These are phyloP conservation scores for Platerodrilus igneus DNA, from an alignment of 2,888 invertebrate species.

Conservation along the genomic window DNA sequence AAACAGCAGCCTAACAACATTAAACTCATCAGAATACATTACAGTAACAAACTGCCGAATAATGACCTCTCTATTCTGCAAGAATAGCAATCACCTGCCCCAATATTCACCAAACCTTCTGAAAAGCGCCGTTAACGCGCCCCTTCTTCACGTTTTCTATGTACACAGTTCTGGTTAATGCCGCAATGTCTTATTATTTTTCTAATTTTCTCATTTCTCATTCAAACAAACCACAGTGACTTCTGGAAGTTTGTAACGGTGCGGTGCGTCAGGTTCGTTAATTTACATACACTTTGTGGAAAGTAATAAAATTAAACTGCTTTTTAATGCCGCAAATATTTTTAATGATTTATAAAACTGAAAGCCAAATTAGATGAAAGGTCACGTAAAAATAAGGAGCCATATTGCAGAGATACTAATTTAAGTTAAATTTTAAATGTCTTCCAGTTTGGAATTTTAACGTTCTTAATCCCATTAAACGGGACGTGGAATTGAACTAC, in stretches of 20 bases:
- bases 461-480: slow-evolving; percentile 36
- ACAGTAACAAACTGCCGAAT: slow-evolving; percentile 11
- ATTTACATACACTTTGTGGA: slow-evolving; percentile 26
- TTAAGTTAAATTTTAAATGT: slow-evolving; percentile 27
- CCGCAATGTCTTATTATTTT: slow-evolving; percentile 27
- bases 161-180: slow-evolving; percentile 17
- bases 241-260: slow-evolving; percentile 25
- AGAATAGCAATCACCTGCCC: too few relatives aligned
- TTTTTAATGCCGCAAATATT: slow-evolving; percentile 27
- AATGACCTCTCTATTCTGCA: slow-evolving; percentile 7
- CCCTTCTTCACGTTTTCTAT: slow-evolving; percentile 8
- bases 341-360: slow-evolving; percentile 23
- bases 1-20: slow-evolving; percentile 8
- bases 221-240: slow-evolving; percentile 26
- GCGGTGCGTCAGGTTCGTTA: slow-evolving; percentile 25
- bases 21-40: slow-evolving; percentile 24
- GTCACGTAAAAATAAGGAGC: slow-evolving; percentile 27
- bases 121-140: too few relatives aligned
- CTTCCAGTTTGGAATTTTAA: slow-evolving; percentile 34
- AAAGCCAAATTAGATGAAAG: slow-evolving; percentile 10
- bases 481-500: slow-evolving; percentile 25
- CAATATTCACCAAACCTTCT: too few relatives aligned
- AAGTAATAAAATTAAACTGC: slow-evolving; percentile 26
- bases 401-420: slow-evolving; percentile 30
- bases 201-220: slow-evolving; percentile 32